Conservation (phyloP, 2,888 invertebrate species). For the Mallateleia sp. region DNA sequence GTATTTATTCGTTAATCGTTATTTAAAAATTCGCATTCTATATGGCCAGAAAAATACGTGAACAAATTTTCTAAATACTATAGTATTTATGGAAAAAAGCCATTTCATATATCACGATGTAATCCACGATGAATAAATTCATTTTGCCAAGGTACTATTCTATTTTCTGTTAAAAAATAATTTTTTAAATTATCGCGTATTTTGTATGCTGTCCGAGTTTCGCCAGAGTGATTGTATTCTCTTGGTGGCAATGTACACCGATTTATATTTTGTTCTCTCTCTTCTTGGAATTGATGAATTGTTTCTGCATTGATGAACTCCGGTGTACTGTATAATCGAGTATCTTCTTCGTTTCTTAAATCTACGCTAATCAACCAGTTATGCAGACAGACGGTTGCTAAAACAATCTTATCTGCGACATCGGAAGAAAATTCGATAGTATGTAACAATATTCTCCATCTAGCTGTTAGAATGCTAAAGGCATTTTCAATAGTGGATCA, state of each 20-base stretch:
- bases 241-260: too few relatives aligned
- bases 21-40: too few relatives aligned
- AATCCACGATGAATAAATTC: background rate
- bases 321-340: background rate
- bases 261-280: background rate
- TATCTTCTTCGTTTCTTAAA: background rate
- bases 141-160: background rate
- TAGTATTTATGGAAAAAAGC: too few relatives aligned
- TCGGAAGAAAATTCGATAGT: background rate
- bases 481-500: conserved; percentile 15
- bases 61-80: too few relatives aligned
- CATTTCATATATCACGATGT: background rate
- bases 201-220: background rate
- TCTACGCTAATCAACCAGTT: background rate
- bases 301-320: background rate
- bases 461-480: conserved; percentile 6
- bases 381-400: conserved; percentile 11
- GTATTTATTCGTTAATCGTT: too few relatives aligned
- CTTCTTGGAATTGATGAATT: background rate
- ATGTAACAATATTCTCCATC: conserved; percentile 16
- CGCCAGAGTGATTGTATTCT: too few relatives aligned
- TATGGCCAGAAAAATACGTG: too few relatives aligned
- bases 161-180: background rate
- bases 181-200: background rate
- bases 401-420: background rate